Evolutionary conservation across 2,113 vertebrate species (phyloP), one percentile per base, ranked within the genome.

Genomic region (Scytalopus superciliaris): DNA sequence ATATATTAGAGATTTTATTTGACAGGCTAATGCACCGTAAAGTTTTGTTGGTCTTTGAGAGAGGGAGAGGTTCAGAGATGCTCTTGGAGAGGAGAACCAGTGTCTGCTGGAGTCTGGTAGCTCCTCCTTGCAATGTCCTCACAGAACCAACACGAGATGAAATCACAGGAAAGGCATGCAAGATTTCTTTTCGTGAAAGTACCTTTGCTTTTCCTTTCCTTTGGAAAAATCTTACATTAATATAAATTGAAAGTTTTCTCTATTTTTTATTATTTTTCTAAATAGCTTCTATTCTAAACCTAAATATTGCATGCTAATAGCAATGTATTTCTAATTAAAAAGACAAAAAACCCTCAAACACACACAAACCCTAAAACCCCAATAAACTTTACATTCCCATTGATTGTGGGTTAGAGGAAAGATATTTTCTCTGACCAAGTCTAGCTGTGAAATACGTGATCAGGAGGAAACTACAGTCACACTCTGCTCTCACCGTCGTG

Each of bases 161-260:
- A 68, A 69, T 33, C 79, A 5, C 12, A 83, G 55, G 7, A 73
- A 83, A 14, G 67, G 6, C 5, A 19, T 28, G 8, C 14, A 50
- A n/a, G 9, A 17, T 23, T 55, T 19, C n/a, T 50, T 76, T 69
- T 50, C 18, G 25, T 4, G 40, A 2, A 82, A 39, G 2, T 21
- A 31, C 1, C 3, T 16, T 45, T 22, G 23, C 23, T 25, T 7
- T 0, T 0, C 1, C 3, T 28, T 72, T 52, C 3, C 2, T 49
- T 75, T 59, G 17, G 3, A 63, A 75, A 86, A 24, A 35, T 35
- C 5, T 44, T 31, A 17, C 3, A 8, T 3, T 30, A 62, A 45
- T 42, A 42, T 0, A 63, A 63, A 19, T 14, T 47, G 16, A 87
- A 81, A 2, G 1, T 8, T 82, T 75, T 67, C 8, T 55, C 35